These are phyloP conservation scores for Panurus biarmicus DNA, from an alignment of 2,113 vertebrate species.

Conservation along the genomic window DNA sequence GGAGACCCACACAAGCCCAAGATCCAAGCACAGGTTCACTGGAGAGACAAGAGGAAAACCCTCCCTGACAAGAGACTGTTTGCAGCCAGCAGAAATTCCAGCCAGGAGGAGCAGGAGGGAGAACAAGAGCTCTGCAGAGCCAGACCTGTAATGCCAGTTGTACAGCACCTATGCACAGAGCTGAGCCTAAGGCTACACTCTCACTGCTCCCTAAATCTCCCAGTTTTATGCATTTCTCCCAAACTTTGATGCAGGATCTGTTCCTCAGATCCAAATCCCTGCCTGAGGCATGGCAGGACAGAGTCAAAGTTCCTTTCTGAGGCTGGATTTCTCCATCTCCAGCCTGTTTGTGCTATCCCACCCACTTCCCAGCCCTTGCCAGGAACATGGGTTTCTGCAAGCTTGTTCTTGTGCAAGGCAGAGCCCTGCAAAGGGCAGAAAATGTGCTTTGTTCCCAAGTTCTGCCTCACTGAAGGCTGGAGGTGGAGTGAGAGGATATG, in stretches of 20 bases:
- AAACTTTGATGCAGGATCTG: conserved; percentile 34
- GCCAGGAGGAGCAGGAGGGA: background rate
- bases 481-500: background rate
- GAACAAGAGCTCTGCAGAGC: background rate
- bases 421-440: background rate
- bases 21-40: background rate
- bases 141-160: conserved; percentile 24
- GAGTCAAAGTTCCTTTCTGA: conserved; percentile 27
- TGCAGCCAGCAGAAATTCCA: background rate
- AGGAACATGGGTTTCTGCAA: conserved; percentile 12
- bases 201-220: conserved; percentile 14
- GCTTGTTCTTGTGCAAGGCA: conserved; percentile 28
- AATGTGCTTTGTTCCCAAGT: background rate
- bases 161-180: background rate
- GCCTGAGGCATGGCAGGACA: background rate
- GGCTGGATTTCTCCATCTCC: background rate
- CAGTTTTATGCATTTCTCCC: conserved; percentile 9
- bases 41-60: background rate
- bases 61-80: background rate
- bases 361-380: conserved; percentile 15
- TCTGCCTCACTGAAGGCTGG: background rate
- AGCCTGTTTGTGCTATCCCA: background rate
- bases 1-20: background rate
- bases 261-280: conserved; percentile 33
- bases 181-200: conserved; percentile 28